These are phyloP conservation scores for Flexamia atlantica DNA, from an alignment of 2,888 invertebrate genomes.

Conservation along the genomic window DNA sequence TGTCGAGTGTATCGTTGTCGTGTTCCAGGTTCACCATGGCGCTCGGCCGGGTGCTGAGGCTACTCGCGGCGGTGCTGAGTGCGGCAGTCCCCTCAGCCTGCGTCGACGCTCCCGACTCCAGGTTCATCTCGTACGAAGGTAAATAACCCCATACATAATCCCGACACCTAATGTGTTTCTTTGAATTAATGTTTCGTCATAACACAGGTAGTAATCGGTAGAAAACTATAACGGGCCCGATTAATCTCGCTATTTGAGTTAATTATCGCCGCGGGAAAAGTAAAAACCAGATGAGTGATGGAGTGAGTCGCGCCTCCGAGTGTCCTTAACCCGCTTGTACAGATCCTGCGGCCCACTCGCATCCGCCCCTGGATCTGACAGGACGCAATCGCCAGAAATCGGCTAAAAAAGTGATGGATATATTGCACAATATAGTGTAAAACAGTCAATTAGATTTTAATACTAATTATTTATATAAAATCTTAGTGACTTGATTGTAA, in stretches of 20 bases:
- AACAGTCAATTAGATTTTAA: too few relatives aligned
- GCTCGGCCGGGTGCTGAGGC: background rate
- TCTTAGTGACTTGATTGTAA: too few relatives aligned
- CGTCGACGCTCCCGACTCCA: constrained; percentile 20
- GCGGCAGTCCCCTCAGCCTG: background rate
- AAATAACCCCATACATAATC: background rate
- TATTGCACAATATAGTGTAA: too few relatives aligned
- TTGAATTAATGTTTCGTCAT: background rate
- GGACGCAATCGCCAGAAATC: too few relatives aligned
- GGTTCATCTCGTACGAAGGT: constrained; percentile 48
- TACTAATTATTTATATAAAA: too few relatives aligned
- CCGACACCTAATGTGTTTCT: background rate
- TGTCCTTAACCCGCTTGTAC: background rate
- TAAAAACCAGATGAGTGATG: constrained; percentile 21
- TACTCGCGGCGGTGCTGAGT: background rate
- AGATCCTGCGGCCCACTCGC: constrained; percentile 16
- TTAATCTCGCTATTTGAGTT: constrained; percentile 18
- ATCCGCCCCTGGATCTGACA: background rate
- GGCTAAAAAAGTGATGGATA: too few relatives aligned
- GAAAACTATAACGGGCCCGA: background rate
- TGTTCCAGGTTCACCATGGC: constrained; percentile 4
- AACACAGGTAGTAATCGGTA: background rate
- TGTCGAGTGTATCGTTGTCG: too few relatives aligned
- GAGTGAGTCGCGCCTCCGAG: constrained; percentile 26
- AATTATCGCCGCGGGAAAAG: constrained; percentile 27